Evolutionary conservation across 2,113 vertebrate genomes (phyloP), one percentile per base, ranked within the genome.

Genomic region (Bothrops jararaca): DNA sequence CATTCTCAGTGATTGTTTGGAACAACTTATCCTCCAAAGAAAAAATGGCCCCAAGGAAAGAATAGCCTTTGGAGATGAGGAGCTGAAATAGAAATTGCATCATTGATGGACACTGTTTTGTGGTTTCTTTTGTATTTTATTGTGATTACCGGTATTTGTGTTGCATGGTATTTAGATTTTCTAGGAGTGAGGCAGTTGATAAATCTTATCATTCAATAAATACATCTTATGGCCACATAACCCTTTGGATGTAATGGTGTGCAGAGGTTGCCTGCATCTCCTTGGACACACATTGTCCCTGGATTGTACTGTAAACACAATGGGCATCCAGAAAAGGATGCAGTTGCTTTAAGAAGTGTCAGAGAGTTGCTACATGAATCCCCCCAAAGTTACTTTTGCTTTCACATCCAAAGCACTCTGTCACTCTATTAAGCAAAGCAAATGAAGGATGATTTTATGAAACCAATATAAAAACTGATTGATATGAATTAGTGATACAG

Each of bases 371-470:
- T 74, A 74, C 2, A 7, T 18, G n/a, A 74, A 18, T 18, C 24
- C 58, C 24, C 69, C 69, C 69, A 39, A 34, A 34, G 15, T 74
- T 74, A 34, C n/a, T n/a, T 74, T 74, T 74, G n/a, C 13, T 34
- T 74, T 74, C n/a, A 34, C 15, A 74, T 34, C 64, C 13, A 74
- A 74, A 74, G 64, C 13, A 34, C 2, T 74, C 2, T 1, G n/a
- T 6, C 12, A 74, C 5, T n/a, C 13, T 34, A 57, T 89, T 42
- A 58, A 58, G n/a, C 54, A 56, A 89, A 89, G 15, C 54, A 89
- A 53, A 50, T 48, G 88, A 94, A 93, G 92, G 53, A 88, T 5
- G 29, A 53, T 26, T 90, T 22, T 20, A 91, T 85, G 64, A 34
- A 34, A 34, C n/a, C 15, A 29, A 29, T 29, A 29, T 64, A 74